A percentile compares a stretch with the other conserved stretches of the same genome.
Conservation (phyloP, 2,888 invertebrate species). For the Linyphia triangularis region DNA sequence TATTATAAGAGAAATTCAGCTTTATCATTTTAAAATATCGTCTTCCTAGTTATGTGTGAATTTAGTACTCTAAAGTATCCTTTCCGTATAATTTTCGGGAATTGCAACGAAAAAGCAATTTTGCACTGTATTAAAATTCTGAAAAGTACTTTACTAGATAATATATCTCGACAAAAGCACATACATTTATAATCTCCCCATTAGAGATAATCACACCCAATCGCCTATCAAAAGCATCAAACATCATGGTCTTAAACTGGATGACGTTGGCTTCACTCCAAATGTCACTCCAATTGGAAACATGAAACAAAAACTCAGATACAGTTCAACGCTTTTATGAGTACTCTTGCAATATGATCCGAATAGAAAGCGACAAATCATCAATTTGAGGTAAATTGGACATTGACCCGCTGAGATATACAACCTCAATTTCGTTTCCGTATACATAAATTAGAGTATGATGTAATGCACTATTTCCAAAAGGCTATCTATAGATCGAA, state of each 20-base stretch:
- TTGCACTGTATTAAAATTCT: no score
- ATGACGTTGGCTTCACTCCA: not conserved
- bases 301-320: not conserved
- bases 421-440: not conserved
- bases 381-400: not conserved
- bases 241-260: not conserved
- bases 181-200: not conserved
- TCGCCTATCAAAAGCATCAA: not conserved
- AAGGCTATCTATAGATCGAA: no score
- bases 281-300: not conserved
- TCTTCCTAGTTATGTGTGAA: no score
- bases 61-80: no score
- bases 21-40: not conserved
- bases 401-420: not conserved
- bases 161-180: not conserved
- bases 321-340: slow-evolving; percentile 3
- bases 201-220: not conserved
- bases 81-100: no score
- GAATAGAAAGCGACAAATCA: not conserved
- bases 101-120: no score
- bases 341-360: not conserved
- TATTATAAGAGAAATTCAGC: not conserved
- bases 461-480: no score
- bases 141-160: not conserved
- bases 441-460: not conserved